Evolutionary conservation across 2,797 vertebrate genomes (phyloP), one percentile per base, ranked within the genome.

Genomic region (Myotis findleyi): DNA sequence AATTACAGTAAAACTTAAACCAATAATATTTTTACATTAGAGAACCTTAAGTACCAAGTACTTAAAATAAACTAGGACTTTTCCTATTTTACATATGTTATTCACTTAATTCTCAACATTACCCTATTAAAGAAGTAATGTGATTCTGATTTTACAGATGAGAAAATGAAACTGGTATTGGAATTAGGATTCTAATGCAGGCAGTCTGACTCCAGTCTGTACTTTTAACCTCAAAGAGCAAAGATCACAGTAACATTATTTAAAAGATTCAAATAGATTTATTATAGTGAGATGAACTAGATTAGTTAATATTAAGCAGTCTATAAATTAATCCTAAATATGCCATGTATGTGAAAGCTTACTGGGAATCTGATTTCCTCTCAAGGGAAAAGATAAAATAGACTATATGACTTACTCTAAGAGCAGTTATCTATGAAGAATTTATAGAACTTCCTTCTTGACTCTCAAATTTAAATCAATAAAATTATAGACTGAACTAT

Each of bases 61-160:
- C 13, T 79, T 68, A 66, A 75, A 72, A 49, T 83, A 87, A 80
- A 64, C 17, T 36, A 85, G 41, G 33, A 38, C 8, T 68, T 69
- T 44, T 20, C 3, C 6, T 68, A 2, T 83, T 87, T 87, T 71
- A 44, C 25, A 85, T 38, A 36, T 38, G 7, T 69, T 33, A 76
- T 84, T 85, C 68, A 81, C 36, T 85, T 95, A 83, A 57, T 79
- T 79, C 66, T 93, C 47, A 59, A 72, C 83, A 81, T 75, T 47
- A 64, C 36, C 38, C 59, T 73, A 4, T 27, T 69, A 36, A 84
- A 6, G 17, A 68, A 72, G 23, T 68, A n/a, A 79, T 51, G 47
- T 85, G 16, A 80, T 66, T 83, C 18, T 41, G 25, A 36, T 71
- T 93, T 81, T 59, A 77, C 30, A 82, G 53, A 76, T 23, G 20